Conservation (phyloP, 53 echinoderm and acorn worm species). For the Stichopus horrens region DNA sequence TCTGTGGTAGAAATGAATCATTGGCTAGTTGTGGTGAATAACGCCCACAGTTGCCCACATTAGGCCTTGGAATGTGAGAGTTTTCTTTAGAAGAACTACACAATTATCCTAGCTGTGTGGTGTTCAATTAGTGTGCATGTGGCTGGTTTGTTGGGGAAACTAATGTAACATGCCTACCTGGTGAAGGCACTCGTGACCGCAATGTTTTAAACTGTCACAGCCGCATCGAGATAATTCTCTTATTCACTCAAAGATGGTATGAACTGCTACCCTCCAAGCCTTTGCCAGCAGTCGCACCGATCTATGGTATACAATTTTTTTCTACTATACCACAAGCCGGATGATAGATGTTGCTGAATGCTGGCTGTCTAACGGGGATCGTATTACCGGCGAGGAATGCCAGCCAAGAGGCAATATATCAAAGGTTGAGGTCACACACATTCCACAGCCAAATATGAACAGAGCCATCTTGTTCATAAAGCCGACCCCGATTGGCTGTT, state of each 20-base stretch:
- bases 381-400: slow-evolving; percentile 26
- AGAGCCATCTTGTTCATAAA: slow-evolving; percentile 61
- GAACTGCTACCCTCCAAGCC: neutral
- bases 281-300: neutral
- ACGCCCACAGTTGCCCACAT: slow-evolving; percentile 31
- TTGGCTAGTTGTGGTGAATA: neutral
- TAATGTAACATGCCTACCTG: too few relatives aligned
- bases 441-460: slow-evolving; percentile 99
- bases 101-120: too few relatives aligned
- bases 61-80: slow-evolving; percentile 38
- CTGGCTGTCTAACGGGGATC: slow-evolving; percentile 26
- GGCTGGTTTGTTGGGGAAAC: too few relatives aligned
- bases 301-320: neutral
- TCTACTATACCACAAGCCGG: neutral
- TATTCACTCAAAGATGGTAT: slow-evolving; percentile 20
- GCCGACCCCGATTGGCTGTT: slow-evolving; percentile 65
- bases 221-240: slow-evolving; percentile 9
- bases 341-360: neutral
- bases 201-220: slow-evolving; percentile 13
- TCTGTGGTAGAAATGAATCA: slow-evolving; percentile 16
- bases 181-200: neutral
- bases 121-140: too few relatives aligned
- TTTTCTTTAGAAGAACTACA: neutral
- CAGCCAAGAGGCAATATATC: neutral
- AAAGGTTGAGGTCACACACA: slow-evolving; percentile 60